phyloP scores from a whole-genome alignment of 2,888 invertebrate species.

The Orthosia gothica region DNA sequence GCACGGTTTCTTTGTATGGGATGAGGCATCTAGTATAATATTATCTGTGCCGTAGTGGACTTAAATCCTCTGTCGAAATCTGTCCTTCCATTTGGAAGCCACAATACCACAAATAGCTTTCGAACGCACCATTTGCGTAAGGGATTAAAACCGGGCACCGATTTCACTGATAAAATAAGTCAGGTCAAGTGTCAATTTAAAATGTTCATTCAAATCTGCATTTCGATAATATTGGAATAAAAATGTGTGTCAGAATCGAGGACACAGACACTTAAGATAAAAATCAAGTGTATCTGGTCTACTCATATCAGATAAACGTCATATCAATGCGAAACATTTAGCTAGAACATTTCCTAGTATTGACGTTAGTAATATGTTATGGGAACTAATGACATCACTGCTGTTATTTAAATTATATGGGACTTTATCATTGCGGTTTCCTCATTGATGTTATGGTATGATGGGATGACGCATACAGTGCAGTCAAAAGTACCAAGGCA shows the following conservation, averaged over 20 bases:
- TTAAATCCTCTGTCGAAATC: neutral
- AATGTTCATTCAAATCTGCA: neutral
- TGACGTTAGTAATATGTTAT: constrained; percentile 19
- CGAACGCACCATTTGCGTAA: neutral
- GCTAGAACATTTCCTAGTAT: constrained; percentile 43
- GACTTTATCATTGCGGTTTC: neutral
- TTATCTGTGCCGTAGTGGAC: neutral
- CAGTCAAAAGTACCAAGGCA: neutral
- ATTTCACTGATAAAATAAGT: neutral
- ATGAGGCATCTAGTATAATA: too few species aligned
- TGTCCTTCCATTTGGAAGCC: too few species aligned
- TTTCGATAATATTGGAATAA: constrained; percentile 12
- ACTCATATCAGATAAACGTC: constrained; percentile 52
- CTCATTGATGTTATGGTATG: neutral
- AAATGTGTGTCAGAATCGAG: constrained; percentile 11
- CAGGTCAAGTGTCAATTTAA: neutral
- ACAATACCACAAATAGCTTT: neutral
- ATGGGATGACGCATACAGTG: neutral
- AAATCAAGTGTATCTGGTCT: constrained; percentile 22
- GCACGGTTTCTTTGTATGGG: too few species aligned
- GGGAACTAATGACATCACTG: constrained; percentile 37
- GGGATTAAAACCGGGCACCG: neutral
- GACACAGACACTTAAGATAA: constrained; percentile 35
- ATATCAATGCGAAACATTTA: constrained; percentile 35
- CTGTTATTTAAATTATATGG: constrained; percentile 22